These are phyloP conservation scores for Nasonovia ribisnigri DNA, from an alignment of 2,888 invertebrate genomes.

Conservation along the genomic window DNA sequence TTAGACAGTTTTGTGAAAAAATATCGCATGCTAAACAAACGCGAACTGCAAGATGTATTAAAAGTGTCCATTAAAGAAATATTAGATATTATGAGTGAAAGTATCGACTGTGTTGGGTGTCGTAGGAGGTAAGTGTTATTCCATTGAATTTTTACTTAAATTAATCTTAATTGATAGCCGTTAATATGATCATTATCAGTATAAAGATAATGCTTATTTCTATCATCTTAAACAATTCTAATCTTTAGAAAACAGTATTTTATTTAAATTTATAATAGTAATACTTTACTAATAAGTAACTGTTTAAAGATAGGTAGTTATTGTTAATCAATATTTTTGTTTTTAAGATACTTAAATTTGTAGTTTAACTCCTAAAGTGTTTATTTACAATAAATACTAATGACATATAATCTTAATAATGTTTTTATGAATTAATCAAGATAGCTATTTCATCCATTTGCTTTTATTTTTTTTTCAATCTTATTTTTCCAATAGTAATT, in stretches of 20 bases:
- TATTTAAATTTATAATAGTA: background rate
- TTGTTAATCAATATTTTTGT: background rate
- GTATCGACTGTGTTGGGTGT: conserved; percentile 95
- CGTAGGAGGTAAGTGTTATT: conserved; percentile 79
- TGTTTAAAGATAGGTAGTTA: background rate
- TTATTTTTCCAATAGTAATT: background rate
- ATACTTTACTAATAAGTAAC: background rate
- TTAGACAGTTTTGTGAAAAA: conserved; percentile 85
- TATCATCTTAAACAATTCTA: background rate
- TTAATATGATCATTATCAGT: background rate
- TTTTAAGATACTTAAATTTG: background rate
- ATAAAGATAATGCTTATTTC: background rate
- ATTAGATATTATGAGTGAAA: conserved; percentile 86
- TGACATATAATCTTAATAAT: background rate
- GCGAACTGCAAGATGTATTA: conserved; percentile 84
- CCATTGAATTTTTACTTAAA: background rate
- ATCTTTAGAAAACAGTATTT: background rate
- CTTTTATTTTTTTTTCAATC: background rate
- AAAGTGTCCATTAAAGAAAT: conserved; percentile 87
- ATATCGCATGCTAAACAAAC: conserved; percentile 81
- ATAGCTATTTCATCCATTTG: background rate
- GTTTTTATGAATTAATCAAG: background rate
- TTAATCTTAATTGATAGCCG: background rate
- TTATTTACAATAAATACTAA: background rate
- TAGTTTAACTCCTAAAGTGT: background rate